These are phyloP conservation scores for Volucella zonaria DNA, from an alignment of 2,888 invertebrate species.

Conservation along the genomic window DNA sequence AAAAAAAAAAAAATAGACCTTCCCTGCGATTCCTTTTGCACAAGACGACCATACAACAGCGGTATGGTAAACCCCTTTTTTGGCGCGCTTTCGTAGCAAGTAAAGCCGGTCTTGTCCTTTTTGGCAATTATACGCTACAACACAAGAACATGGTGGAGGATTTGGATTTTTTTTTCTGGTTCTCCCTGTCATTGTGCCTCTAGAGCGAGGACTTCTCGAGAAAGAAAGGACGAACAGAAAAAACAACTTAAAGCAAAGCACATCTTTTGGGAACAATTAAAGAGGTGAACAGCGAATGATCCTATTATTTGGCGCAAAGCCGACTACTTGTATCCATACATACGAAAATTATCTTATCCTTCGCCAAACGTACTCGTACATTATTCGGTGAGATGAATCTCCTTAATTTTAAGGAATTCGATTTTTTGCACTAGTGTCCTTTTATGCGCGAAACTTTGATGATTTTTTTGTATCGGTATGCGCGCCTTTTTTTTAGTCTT, in stretches of 20 bases:
- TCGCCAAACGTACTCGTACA: not conserved
- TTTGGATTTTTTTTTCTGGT: conserved; percentile 2
- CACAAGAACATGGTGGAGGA: conserved; percentile 18
- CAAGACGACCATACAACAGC: not conserved
- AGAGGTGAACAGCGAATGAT: conserved; percentile 62
- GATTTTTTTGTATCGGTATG: too few relatives aligned
- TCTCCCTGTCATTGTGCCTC: conserved; percentile 24
- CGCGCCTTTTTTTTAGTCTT: too few relatives aligned
- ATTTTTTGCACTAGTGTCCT: not conserved
- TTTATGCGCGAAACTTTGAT: too few relatives aligned
- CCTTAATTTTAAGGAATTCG: not conserved
- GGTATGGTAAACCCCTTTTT: conserved; percentile 45
- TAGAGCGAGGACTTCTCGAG: conserved; percentile 25
- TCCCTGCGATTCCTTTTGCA: too few relatives aligned
- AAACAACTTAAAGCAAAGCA: conserved; percentile 53
- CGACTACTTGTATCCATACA: conserved; percentile 17
- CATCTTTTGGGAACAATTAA: conserved; percentile 60
- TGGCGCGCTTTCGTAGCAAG: conserved; percentile 69
- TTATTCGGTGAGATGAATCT: not conserved
- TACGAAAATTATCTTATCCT: conserved; percentile 35
- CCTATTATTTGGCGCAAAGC: conserved; percentile 57
- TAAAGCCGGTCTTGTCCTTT: conserved; percentile 62
- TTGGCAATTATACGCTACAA: conserved; percentile 67
- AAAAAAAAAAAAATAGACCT: too few relatives aligned
- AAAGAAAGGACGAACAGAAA: not conserved